phyloP scores from a whole-genome alignment of 2,113 vertebrate genomes.

The Cygnus atratus region DNA sequence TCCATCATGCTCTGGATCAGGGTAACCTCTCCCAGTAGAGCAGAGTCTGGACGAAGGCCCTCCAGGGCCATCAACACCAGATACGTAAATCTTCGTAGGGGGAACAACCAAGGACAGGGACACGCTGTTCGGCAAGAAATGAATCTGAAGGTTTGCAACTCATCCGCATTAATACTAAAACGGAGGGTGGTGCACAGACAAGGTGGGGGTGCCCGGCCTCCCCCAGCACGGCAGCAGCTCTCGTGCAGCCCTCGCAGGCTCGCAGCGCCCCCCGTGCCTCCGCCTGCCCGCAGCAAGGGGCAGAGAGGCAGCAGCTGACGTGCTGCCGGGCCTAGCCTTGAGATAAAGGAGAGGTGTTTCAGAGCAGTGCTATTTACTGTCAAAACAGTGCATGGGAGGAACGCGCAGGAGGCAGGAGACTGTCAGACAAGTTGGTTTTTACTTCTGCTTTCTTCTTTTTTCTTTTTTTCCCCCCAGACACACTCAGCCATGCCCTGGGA shows the following conservation, averaged over 20 bases:
- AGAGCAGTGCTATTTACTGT: not conserved
- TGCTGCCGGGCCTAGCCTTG: not conserved
- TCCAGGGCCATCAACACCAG: not conserved
- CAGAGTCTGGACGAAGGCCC: not conserved
- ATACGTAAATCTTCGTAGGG: not conserved
- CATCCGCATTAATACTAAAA: not conserved
- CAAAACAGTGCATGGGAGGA: not conserved
- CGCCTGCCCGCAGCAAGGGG: not conserved
- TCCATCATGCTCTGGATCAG: accelerated
- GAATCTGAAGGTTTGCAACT: not conserved
- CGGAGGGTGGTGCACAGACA: not conserved
- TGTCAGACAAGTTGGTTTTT: not conserved
- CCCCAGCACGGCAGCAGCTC: accelerated
- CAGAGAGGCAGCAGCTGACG: not conserved
- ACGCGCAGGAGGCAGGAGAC: not conserved
- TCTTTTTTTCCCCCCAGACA: no score
- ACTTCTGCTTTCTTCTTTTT: not conserved
- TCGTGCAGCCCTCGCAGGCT: no score
- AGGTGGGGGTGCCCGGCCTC: accelerated
- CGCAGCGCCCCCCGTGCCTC: not conserved
- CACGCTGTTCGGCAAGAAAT: not conserved
- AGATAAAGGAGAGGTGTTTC: not conserved
- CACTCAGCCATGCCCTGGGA: not conserved
- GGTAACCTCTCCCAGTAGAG: not conserved
- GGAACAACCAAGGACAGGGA: not conserved